Evolutionary conservation across 2,797 vertebrate species (phyloP).

Genomic region (Acanthurus tractus): DNA sequence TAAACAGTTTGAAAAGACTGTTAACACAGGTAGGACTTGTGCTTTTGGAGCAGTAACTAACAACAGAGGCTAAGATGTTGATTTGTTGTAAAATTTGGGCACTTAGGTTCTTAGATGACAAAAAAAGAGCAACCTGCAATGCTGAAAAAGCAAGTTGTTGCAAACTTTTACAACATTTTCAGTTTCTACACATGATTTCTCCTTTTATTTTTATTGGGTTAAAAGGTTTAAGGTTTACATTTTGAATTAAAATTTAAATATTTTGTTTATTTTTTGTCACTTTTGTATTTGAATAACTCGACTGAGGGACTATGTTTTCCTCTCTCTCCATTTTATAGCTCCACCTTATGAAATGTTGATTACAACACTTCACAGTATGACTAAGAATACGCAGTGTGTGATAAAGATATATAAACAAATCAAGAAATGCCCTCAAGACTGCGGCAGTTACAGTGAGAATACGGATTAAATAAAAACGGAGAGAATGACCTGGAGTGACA

Average conservation of each 20-base stretch:
- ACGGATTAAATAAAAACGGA: conserved; percentile 10
- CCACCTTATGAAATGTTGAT: neutral
- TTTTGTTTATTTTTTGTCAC: neutral
- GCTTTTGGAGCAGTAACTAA: neutral
- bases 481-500: conserved; percentile 20
- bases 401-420: neutral
- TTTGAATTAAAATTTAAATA: neutral
- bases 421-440: neutral
- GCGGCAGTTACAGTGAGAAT: neutral
- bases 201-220: no score
- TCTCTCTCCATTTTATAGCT: neutral
- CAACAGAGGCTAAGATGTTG: neutral
- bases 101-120: neutral
- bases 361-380: neutral
- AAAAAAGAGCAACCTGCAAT: neutral
- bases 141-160: neutral
- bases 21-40: neutral
- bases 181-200: neutral
- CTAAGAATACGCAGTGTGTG: neutral
- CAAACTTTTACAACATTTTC: neutral
- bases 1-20: conserved; percentile 6
- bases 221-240: neutral
- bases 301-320: neutral
- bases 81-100: neutral
- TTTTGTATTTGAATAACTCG: neutral